phyloP scores from a whole-genome alignment of 2,888 invertebrate species.

The Drosophila infuscata region DNA sequence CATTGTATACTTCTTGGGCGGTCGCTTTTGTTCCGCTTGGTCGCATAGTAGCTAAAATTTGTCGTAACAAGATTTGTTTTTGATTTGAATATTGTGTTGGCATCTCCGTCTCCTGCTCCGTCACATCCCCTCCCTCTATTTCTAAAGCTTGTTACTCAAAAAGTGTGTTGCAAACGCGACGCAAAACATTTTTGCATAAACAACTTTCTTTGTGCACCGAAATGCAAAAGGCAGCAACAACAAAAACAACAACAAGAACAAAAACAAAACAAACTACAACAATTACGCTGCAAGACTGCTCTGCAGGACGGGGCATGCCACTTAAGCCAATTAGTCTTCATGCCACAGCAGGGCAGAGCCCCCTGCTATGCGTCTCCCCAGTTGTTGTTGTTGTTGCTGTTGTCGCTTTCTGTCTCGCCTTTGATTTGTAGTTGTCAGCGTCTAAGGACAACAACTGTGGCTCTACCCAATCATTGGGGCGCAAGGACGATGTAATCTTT shows the following conservation, averaged over 20 bases:
- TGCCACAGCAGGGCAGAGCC: constrained; percentile 48
- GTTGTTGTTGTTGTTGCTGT: constrained; percentile 1
- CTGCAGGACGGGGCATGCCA: constrained; percentile 47
- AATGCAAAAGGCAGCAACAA: constrained; percentile 40
- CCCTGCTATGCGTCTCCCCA: constrained; percentile 4
- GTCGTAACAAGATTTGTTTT: constrained; percentile 76
- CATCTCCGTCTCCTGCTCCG: constrained; percentile 1
- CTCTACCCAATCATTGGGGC: constrained; percentile 6
- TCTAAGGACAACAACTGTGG: constrained; percentile 5
- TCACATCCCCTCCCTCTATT: constrained; percentile 2
- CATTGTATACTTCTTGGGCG: constrained; percentile 42
- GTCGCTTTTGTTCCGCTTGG: constrained; percentile 70
- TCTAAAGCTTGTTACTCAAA: constrained; percentile 36
- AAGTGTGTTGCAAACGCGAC: constrained; percentile 47
- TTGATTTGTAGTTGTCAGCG: constrained; percentile 11
- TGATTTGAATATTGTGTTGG: constrained; percentile 55
- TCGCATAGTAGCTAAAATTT: constrained; percentile 71
- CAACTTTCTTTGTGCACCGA: constrained; percentile 66
- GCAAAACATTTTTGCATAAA: constrained; percentile 70
- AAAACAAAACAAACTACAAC: constrained; percentile 10
- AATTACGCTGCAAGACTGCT: constrained; percentile 26
- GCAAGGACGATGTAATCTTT: background rate
- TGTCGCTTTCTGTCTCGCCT: constrained; percentile 2
- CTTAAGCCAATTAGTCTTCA: constrained; percentile 69
- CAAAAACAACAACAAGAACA: constrained; percentile 14